Base-by-base conservation (phyloP, 2,888 invertebrate species). In the Lithophane ornitopus region DNA sequence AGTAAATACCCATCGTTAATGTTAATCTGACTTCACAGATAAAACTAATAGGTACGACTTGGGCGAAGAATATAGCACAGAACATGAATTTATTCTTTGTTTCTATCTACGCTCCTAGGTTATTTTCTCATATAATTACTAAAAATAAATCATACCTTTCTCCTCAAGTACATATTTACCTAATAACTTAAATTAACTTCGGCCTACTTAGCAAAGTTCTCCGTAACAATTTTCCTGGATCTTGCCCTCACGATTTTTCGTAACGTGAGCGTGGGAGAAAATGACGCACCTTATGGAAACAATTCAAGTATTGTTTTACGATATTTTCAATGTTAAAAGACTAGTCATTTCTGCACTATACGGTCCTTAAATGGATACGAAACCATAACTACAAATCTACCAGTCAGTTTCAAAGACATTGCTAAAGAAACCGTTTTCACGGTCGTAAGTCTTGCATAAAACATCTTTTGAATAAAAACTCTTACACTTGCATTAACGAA, bases 371-470 rank as follows among this genome's bases (percentile, higher is more conserved):
- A 67, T 56, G 49, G 77, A 61, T 22, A 67, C 11, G 22, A 44
- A 77, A 61, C 28, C 11, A 63, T 39, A 28, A 65, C 63, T 26
- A 85, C n/a, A 71, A 71, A 34, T 70, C 49, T 73, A 26, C 49
- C 46, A 58, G 49, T 54, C 67, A 28, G 3, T 71, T 70, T 69
- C 54, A 81, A 74, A 77, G 26, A 66, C 54, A 69, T 70, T 44
- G 39, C 73, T 46, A 63, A 76, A 74, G 44, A 62, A 78, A 62
- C n/a, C 12, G 22, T 41, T 69, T 85, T 85, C 72, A 85, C 16
- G 78, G 86, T 52, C 72, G 52, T 19, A 41, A 54, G 58, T 39
- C 22, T 75, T 72, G 59, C 78, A 49, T 63, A 85, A 82, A 72
- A 63, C 41, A 11, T 65, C 22, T 81, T 61, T 70, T 46, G 56